Evolutionary conservation across 2,797 vertebrate genomes (phyloP), one percentile per base, ranked within the genome.

Genomic region (Trachurus trachurus): DNA sequence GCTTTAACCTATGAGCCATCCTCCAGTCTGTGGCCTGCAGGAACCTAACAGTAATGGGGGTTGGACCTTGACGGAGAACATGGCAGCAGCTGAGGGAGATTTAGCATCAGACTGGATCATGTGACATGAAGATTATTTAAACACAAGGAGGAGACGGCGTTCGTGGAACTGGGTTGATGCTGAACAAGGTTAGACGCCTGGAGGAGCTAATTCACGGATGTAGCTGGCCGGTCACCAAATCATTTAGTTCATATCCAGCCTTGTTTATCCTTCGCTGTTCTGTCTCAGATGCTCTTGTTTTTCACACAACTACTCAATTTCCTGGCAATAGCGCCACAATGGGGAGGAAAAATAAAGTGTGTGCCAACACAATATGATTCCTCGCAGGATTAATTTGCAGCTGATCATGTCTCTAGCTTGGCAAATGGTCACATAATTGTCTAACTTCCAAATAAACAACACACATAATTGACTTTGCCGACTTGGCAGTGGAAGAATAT

Each of bases 351-450:
- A 74, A 34, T 34, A 61, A 74, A 61, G 49, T 49, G 65, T 6
- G 29, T 66, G 87, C 90, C 91, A 92, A 92, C 80, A 70, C 71
- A 89, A 85, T 85, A 79, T 67, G 72, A 88, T 85, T 80, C 70
- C 89, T 87, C 84, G 19, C 40, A 76, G 84, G 88, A 93, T 92
- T 93, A 69, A 93, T 94, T 93, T 92, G 88, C 82, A 78, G 84
- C 82, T 83, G 83, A 91, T 87, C 83, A 76, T 87, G 79, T 88
- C 81, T 88, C 66, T 42, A 62, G 78, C 78, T 92, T 89, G 86
- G 90, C 86, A 80, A 89, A 89, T n/a, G 44, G 72, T 91, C 80
- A 63, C 64, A 77, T 67, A 84, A 81, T 87, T 71, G 83, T 79
- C 78, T 68, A 84, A 88, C 76, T 90, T 90, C 76, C 81, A 90